A percentile compares a stretch with the other conserved stretches of the same genome.
Conservation (phyloP, 2,888 invertebrate genomes). For the Stratiomys singularior region DNA sequence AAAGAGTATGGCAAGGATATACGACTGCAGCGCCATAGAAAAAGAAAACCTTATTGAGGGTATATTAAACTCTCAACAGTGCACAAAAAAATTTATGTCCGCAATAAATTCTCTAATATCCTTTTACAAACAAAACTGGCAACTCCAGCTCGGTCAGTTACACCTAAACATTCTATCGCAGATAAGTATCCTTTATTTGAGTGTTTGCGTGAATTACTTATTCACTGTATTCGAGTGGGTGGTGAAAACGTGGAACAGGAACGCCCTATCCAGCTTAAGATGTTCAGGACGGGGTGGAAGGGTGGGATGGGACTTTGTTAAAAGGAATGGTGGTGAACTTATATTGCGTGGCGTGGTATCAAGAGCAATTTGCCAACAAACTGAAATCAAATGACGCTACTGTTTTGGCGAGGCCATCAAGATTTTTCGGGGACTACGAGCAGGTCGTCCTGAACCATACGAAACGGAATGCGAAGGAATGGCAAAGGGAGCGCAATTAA, state of each 20-base stretch:
- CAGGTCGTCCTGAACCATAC: neutral
- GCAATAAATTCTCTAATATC: no score
- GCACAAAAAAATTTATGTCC: no score
- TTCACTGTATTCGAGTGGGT: neutral
- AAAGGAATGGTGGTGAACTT: neutral
- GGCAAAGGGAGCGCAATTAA: constrained; percentile 55
- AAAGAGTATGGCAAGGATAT: no score
- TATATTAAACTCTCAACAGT: no score
- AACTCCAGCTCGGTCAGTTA: no score
- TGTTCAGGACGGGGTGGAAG: neutral
- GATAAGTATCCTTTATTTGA: neutral
- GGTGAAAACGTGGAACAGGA: no score
- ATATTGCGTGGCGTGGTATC: constrained; percentile 16
- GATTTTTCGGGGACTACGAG: neutral
- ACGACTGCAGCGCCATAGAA: no score
- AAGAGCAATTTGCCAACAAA: constrained; percentile 14
- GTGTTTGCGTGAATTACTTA: constrained; percentile 17
- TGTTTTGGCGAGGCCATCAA: neutral
- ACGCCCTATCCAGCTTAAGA: no score
- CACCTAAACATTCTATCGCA: no score
- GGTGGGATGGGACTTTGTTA: no score
- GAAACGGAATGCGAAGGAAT: neutral
- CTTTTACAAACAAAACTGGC: no score
- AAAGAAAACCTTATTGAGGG: no score
- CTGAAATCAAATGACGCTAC: constrained; percentile 17